Evolutionary conservation across 2,113 vertebrate species (phyloP), one percentile per base, ranked within the genome.

Genomic region (Apodemus speciosus): DNA sequence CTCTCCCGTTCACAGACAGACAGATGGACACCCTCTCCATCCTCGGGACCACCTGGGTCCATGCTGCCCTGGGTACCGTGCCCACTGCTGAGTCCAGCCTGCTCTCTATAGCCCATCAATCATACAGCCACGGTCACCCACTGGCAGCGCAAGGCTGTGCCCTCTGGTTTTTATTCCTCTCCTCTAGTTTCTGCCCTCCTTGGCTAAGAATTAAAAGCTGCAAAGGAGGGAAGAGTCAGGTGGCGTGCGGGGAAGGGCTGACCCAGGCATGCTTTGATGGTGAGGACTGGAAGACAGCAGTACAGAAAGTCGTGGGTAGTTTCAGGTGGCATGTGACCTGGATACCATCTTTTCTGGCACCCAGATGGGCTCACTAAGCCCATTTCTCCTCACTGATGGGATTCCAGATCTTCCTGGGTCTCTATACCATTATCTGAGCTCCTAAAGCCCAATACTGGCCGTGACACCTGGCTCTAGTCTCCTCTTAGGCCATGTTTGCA

Each of bases 1-100:
- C 56, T 9, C 51, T 7, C 38, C 4, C 23, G 3, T 3, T 56
- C n/a, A 0, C 32, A 14, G 83, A 43, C 25, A 16, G 83, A 68
- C n/a, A 1, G 51, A 38, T 27, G 4, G 62, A 30, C 27, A 30
- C 1, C 32, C 7, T 20, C 32, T 30, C 5, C 2, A 2, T 8
- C 32, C 58, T 69, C 11, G 0, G 13, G 0, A 0, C 9, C n/a
- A 16, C 20, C 0, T 0, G 9, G 16, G 10, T 11, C 60, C 38
- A 9, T 0, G 8, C 0, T 1, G n/a, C 43, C 21, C 32, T 5
- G 10, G 0, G 30, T 1, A 0, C 27, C 46, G 40, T 2, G 14
- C 32, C 60, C 32, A 13, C 40, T 35, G 58, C 66, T 18, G 60
- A 49, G 51, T 3, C 23, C 1, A 9, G 71, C 60, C 32, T 23